These are phyloP conservation scores for Resseliella maxima DNA, from an alignment of 2,888 invertebrate genomes.

Conservation along the genomic window DNA sequence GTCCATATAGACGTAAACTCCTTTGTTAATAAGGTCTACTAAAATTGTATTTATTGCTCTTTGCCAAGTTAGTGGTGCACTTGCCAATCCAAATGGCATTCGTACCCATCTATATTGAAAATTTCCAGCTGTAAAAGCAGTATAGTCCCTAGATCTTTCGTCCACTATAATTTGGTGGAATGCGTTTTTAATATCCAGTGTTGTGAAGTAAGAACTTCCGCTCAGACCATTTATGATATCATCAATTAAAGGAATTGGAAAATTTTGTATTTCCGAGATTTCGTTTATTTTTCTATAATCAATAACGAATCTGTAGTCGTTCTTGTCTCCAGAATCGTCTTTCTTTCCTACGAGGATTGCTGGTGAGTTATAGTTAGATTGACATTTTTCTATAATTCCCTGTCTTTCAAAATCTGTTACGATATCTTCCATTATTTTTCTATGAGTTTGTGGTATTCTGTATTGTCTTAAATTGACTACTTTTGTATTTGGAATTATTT, in stretches of 20 bases:
- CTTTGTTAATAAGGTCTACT: neutral
- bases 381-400: no score
- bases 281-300: no score
- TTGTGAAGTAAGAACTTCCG: neutral
- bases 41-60: neutral
- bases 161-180: neutral
- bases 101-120: neutral
- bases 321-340: no score
- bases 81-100: neutral
- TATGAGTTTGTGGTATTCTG: no score
- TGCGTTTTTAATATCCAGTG: neutral
- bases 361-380: no score
- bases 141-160: neutral
- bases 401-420: no score
- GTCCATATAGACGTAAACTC: constrained; percentile 52
- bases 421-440: no score
- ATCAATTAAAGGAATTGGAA: neutral
- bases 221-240: neutral
- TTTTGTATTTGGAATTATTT: no score
- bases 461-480: no score
- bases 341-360: no score
- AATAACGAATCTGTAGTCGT: no score
- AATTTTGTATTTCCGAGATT: no score
- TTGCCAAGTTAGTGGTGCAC: neutral
- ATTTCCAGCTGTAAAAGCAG: neutral